Conservation (phyloP, 2,888 invertebrate genomes). For the Yponomeuta cagnagella region DNA sequence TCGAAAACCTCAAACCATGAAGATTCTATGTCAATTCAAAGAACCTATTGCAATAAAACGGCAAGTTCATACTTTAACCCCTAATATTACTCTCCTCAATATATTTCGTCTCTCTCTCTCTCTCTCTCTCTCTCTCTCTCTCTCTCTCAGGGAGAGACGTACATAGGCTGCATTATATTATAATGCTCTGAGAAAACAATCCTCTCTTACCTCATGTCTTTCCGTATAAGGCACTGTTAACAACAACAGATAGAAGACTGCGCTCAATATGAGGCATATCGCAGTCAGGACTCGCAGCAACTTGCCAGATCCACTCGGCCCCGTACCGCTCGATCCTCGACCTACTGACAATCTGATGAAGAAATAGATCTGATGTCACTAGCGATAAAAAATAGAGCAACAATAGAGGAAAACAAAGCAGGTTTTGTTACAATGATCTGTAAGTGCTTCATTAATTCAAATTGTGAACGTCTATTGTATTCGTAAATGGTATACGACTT, state of each 20-base stretch:
- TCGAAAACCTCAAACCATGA: too few species aligned
- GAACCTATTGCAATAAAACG: too few species aligned
- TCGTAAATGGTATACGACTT: slow-evolving; percentile 42
- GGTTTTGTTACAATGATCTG: too few species aligned
- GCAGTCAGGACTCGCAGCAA: slow-evolving; percentile 82
- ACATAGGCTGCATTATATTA: not conserved
- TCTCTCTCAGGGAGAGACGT: not conserved
- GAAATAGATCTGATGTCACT: not conserved
- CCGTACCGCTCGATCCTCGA: slow-evolving; percentile 60
- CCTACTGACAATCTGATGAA: slow-evolving; percentile 59
- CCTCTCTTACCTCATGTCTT: slow-evolving; percentile 63
- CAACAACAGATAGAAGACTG: slow-evolving; percentile 80
- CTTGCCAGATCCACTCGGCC: slow-evolving; percentile 75
- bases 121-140: not conserved
- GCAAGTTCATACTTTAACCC: too few species aligned
- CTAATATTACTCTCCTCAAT: not conserved
- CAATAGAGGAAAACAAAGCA: too few species aligned
- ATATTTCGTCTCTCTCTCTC: not conserved
- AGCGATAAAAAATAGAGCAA: too few species aligned
- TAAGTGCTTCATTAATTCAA: not conserved
- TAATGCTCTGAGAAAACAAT: not conserved
- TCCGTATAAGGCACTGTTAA: slow-evolving; percentile 80
- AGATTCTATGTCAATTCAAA: too few species aligned
- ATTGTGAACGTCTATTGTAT: not conserved
- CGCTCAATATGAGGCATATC: slow-evolving; percentile 79